Evolutionary conservation across 1,140 invertebrate species (phyloP), one percentile per base, ranked within the genome.

Genomic region (Drosophila eugracilis): DNA sequence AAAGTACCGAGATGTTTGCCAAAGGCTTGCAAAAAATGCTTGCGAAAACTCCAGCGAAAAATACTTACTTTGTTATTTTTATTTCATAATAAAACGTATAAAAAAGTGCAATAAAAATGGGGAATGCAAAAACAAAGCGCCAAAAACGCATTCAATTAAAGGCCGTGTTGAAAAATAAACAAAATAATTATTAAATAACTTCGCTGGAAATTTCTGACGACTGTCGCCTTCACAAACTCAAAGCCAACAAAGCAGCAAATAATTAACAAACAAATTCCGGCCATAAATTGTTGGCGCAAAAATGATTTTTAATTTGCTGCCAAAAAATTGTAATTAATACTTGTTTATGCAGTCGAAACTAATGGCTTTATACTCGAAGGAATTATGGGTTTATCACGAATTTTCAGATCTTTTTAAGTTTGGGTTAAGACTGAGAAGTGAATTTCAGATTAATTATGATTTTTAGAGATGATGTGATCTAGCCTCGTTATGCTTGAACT

Each of bases 1-100:
- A 59, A 75, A 74, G 24, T 67, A 19, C 41, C 17, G 12, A 67
- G 53, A 75, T 75, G 42, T 75, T 75, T 75, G 72, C 71, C 37
- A 55, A 75, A 75, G 36, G 14, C 59, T 50, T 66, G 37, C 71
- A 19, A 66, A 73, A 37, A 45, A 62, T 50, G 12, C 22, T 44
- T 4, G 24, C 7, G 24, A 24, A 48, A 73, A 63, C 74, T 74
- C 69, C 70, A 52, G 9, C 19, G 70, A 74, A 74, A 69, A 48
- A 73, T 62, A 36, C 47, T 48, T 52, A 14, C 4, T 14, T 52
- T 24, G 22, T 50, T 54, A 42, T 74, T 52, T 37, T 49, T 47
- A 26, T 62, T 32, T 34, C 22, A 19, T 7, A 42, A 67, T 26
- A 42, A 73, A 52, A 37, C 32, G 42, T 5, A 73, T 12, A 42